These are phyloP conservation scores for Epsilonema sp. DNA, from an alignment of 2,888 invertebrate species.

Conservation along the genomic window DNA sequence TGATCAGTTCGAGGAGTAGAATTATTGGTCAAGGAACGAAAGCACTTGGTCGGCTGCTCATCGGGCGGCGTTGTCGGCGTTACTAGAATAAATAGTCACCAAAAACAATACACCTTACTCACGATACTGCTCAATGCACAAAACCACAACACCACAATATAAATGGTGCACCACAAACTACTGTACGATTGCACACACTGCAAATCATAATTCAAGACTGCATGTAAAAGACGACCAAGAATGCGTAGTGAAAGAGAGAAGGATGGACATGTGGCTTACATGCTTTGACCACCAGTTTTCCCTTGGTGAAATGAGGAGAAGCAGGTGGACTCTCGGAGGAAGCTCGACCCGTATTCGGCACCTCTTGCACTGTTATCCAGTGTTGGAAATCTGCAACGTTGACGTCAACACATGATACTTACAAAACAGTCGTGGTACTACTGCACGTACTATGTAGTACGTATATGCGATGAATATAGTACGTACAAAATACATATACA, in stretches of 20 bases:
- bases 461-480: too few relatives aligned
- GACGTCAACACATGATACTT: too few relatives aligned
- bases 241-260: background rate
- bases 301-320: background rate
- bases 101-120: background rate
- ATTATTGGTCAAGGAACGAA: too few relatives aligned
- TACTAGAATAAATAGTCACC: background rate
- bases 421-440: too few relatives aligned
- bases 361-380: constrained; percentile 4
- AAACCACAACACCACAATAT: background rate
- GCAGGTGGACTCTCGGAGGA: constrained; percentile 5
- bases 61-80: background rate
- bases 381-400: too few relatives aligned
- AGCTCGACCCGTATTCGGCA: too few relatives aligned
- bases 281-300: background rate
- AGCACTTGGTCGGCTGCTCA: background rate
- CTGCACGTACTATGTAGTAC: too few relatives aligned
- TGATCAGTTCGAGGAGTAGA: background rate
- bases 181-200: too few relatives aligned
- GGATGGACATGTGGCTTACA: constrained; percentile 1
- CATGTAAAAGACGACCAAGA: background rate
- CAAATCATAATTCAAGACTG: too few relatives aligned
- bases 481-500: too few relatives aligned
- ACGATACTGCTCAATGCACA: background rate
- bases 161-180: too few relatives aligned